These are phyloP conservation scores for Bradynema listronoti DNA, from an alignment of 1,140 invertebrate species.

Conservation along the genomic window DNA sequence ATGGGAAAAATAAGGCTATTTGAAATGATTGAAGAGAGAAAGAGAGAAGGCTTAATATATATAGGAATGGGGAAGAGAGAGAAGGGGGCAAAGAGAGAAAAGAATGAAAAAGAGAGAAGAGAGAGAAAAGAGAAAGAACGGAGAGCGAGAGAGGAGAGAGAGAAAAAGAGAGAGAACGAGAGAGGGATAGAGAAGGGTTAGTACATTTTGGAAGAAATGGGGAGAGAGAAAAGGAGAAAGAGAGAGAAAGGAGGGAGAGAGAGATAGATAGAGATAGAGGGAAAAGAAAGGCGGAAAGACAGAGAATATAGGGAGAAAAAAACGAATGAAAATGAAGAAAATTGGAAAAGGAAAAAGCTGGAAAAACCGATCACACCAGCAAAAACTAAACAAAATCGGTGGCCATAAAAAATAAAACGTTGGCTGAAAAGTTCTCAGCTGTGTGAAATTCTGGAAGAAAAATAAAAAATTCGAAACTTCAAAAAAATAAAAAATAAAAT, in stretches of 20 bases:
- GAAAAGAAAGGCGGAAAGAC: not conserved
- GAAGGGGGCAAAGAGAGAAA: not conserved
- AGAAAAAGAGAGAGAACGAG: not conserved
- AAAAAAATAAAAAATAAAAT: not conserved
- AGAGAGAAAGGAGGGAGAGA: not conserved
- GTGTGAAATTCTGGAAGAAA: not conserved
- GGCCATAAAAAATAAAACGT: not conserved
- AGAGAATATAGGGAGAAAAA: not conserved
- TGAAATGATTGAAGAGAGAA: too few species aligned
- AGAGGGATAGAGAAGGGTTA: conserved; percentile 5
- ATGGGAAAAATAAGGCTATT: too few species aligned
- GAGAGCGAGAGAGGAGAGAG: not conserved
- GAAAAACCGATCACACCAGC: not conserved
- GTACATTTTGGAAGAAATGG: not conserved
- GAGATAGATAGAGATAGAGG: not conserved
- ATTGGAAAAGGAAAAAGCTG: not conserved
- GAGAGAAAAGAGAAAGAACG: not conserved
- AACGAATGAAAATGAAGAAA: not conserved
- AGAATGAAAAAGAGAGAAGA: not conserved
- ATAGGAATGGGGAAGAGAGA: too few species aligned
- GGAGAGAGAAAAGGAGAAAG: not conserved
- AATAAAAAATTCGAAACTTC: not conserved
- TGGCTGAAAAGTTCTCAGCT: not conserved
- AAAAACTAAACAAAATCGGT: not conserved
- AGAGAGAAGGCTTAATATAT: too few species aligned